Evolutionary conservation across 2,797 vertebrate genomes (phyloP).

Genomic region (Rhynchonycteris naso): DNA sequence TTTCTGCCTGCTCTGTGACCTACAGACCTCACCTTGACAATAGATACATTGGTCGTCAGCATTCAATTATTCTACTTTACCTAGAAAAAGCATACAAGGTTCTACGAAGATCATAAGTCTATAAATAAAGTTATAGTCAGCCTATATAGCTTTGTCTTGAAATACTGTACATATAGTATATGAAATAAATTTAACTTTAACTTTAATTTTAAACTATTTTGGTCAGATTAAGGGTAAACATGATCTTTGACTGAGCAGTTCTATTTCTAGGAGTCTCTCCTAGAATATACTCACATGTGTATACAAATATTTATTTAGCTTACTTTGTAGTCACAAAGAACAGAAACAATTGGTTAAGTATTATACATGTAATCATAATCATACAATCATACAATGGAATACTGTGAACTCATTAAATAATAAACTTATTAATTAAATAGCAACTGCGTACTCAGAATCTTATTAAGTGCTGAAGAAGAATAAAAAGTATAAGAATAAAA

Average conservation of each 20-base stretch:
- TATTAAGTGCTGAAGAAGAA: slow-evolving; percentile 53
- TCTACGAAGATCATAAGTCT: slow-evolving; percentile 5
- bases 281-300: slow-evolving; percentile 17
- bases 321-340: slow-evolving; percentile 46
- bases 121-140: not conserved
- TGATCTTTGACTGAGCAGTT: slow-evolving; percentile 52
- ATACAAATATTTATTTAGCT: not conserved
- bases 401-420: slow-evolving; percentile 40
- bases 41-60: not conserved
- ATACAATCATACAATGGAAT: slow-evolving; percentile 25
- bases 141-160: slow-evolving; percentile 6
- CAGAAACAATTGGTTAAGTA: slow-evolving; percentile 34
- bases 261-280: slow-evolving; percentile 23
- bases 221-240: slow-evolving; percentile 1
- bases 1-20: not conserved
- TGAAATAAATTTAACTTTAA: slow-evolving; percentile 44
- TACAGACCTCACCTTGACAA: not conserved
- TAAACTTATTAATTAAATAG: slow-evolving; percentile 46
- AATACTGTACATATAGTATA: slow-evolving; percentile 14
- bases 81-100: not conserved
- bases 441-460: slow-evolving; percentile 2
- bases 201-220: slow-evolving; percentile 54
- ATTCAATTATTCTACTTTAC: not conserved
- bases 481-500: slow-evolving; percentile 21
- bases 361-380: not conserved